Evolutionary conservation across 2,888 invertebrate genomes (phyloP).

Genomic region (Noctua comes): DNA sequence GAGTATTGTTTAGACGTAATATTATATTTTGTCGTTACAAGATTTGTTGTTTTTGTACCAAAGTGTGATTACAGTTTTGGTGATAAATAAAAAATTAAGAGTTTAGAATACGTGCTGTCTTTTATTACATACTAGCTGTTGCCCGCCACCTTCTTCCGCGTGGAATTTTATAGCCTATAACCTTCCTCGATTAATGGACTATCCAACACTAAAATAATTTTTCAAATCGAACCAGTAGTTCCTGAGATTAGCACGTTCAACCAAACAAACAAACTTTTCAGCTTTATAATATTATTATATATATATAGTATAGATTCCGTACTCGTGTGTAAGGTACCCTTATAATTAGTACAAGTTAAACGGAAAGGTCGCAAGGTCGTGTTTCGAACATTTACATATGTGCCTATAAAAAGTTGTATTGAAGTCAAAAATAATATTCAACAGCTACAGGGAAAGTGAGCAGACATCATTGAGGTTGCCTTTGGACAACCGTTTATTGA

Average conservation of each 20-base stretch:
- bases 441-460: constrained; percentile 35
- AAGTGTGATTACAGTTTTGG: constrained; percentile 82
- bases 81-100: constrained; percentile 77
- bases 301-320: too few species aligned
- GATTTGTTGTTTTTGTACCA: constrained; percentile 82
- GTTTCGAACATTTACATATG: constrained; percentile 45
- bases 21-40: constrained; percentile 76
- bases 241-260: too few species aligned
- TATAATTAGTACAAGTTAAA: constrained; percentile 23
- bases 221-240: too few species aligned
- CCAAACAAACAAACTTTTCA: too few species aligned
- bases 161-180: too few species aligned
- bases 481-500: constrained; percentile 7
- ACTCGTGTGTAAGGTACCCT: neutral
- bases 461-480: constrained; percentile 5
- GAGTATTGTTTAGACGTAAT: constrained; percentile 74
- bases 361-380: constrained; percentile 14
- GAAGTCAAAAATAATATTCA: constrained; percentile 43
- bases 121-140: constrained; percentile 52
- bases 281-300: too few species aligned
- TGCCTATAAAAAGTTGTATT: constrained; percentile 30
- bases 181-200: too few species aligned
- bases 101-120: constrained; percentile 70
- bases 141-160: too few species aligned
- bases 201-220: too few species aligned